Evolutionary conservation across 1,140 invertebrate genomes (phyloP), one percentile per base, ranked within the genome.

Genomic region (Cotesia glomerata): DNA sequence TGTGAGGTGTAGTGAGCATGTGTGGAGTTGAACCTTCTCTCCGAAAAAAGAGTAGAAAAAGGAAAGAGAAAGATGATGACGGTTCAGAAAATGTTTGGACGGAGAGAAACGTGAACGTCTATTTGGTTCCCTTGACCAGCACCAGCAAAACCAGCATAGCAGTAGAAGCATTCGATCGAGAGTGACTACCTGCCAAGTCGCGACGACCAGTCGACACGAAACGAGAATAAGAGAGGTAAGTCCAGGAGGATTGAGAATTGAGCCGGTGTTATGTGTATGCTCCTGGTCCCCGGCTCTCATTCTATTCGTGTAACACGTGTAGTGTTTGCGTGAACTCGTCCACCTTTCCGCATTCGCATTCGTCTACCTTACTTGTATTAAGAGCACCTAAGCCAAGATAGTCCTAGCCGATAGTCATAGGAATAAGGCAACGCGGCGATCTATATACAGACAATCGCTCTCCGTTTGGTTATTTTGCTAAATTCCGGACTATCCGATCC

Each of bases 261-360:
- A 26, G 26, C 26, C 26, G 26, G 26, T 26, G 26, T 26, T 26
- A 26, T 26, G 26, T 26, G 26, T 26, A 26, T 26, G 26, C 26
- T 26, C 26, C 26, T 26, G 26, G 26, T 26, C 26, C 26, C 26
- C 71, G 81, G 76, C 81, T 82, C 80, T 83, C 81, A 79, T 82
- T 79, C 76, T 80, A 79, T 82, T 79, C 76, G 82, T 80, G 70
- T 39, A 84, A 85, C 84, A 85, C 85, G 83, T 86, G 85, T 86
- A 84, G 83, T 86, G 85, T 86, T 86, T 82, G 83, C 84, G 81
- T 78, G 84, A 83, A 84, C 80, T 78, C 81, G 76, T 78, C 75
- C 75, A 71, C 74, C 70, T 68, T 61, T 39, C 66, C 39, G 39
- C 39, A 45, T 45, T 45, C 62, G 61, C 69, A 16, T 45, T 8